These are phyloP conservation scores for Spinus olivaceus DNA, from an alignment of 2,797 vertebrate genomes.

Conservation along the genomic window DNA sequence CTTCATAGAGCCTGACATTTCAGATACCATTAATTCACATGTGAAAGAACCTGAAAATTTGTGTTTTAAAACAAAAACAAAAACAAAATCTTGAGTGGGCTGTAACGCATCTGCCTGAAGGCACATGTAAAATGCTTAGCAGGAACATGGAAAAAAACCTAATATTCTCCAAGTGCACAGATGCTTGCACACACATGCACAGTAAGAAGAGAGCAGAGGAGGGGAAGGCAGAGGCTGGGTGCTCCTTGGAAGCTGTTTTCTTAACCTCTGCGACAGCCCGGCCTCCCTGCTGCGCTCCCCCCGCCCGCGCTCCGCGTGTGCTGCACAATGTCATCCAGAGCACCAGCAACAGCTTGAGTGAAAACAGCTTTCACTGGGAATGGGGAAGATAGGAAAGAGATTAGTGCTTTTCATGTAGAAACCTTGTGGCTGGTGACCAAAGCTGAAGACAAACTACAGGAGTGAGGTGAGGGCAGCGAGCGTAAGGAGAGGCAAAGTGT, in stretches of 20 bases:
- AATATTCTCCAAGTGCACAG: not conserved
- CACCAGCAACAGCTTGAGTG: slow-evolving; percentile 59
- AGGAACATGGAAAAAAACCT: not conserved
- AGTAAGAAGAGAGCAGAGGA: not conserved
- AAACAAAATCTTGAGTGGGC: not conserved
- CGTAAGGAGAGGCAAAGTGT: not conserved
- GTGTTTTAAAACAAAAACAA: not conserved
- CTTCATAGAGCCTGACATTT: not conserved
- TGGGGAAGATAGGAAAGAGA: slow-evolving; percentile 3
- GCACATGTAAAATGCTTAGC: not conserved
- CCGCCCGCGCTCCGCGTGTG: not conserved
- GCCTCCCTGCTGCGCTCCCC: not conserved
- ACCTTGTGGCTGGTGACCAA: slow-evolving; percentile 16
- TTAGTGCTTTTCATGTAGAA: slow-evolving; percentile 40
- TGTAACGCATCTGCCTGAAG: not conserved
- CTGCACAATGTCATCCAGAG: slow-evolving; percentile 54
- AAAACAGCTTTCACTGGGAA: slow-evolving; percentile 62
- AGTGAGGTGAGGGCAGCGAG: not conserved
- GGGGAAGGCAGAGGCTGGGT: slow-evolving; percentile 18
- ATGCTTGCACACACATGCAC: not conserved
- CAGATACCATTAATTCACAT: not conserved
- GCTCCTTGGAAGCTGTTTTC: slow-evolving; percentile 64
- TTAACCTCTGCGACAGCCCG: slow-evolving; percentile 45
- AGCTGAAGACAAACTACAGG: slow-evolving; percentile 35
- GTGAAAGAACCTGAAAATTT: not conserved